Evolutionary conservation across 1,140 invertebrate species (phyloP), one percentile per base, ranked within the genome.

Genomic region (Gonatopus flavifemur): DNA sequence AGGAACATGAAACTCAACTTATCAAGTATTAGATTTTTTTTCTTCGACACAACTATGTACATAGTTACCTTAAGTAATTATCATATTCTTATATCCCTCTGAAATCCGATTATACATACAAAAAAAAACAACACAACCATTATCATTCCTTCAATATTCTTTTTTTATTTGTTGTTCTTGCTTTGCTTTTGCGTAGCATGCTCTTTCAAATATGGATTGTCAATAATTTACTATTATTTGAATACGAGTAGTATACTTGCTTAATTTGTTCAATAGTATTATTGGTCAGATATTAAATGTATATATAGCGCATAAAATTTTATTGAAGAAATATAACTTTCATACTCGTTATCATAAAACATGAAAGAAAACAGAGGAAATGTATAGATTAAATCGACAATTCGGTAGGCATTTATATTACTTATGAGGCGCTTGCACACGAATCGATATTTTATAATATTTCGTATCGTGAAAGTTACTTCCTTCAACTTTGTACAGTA

Each of bases 1-100:
- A 74, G 72, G 72, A 74, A 76, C 73, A 76, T 74, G 69, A 73
- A 65, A 70, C 59, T 68, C 58, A 66, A 53, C 55, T 58, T 38
- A 54, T 49, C 49, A 59, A 35, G 32, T 42, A 46, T 59, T 55
- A 43, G 44, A 62, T 60, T 60, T 55, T 54, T 56, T 60, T 64
- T 59, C 65, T 57, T 55, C 4, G 50, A 64, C 43, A 36, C n/a
- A n/a, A 53, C 22, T 67, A 68, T 52, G 50, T 69, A 67, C 55
- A 66, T 41, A 40, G 56, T 48, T 55, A 31, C 24, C 16, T 46
- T 21, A 21, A 31, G 44, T 18, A 47, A 44, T 41, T 31, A 59
- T 52, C 16, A 30, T 48, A 47, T 25, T 21, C 44, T 22, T 42
- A 50, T 45, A 35, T 49, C 57, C 57, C 21, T 24, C 49, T 28